A percentile compares a stretch with the other conserved stretches of the same genome.
Conservation (phyloP, 2,888 invertebrate species). For the Boloria selene region DNA sequence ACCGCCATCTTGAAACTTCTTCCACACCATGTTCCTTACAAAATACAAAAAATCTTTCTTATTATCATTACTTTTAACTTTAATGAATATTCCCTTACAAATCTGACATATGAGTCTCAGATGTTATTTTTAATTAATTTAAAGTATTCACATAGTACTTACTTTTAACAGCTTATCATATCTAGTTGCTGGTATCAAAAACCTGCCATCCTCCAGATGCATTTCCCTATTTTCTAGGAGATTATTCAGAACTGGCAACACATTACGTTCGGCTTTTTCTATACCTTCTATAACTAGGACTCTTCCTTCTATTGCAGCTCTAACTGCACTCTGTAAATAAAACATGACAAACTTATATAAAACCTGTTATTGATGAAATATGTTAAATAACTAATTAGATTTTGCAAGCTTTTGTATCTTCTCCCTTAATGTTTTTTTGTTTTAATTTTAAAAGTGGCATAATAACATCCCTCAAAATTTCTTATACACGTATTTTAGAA, state of each 20-base stretch:
- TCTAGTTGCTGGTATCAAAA: constrained; percentile 93
- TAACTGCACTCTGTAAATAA: constrained; percentile 90
- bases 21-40: constrained; percentile 88
- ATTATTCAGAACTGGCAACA: constrained; percentile 97
- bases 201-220: constrained; percentile 98
- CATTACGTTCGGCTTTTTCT: constrained; percentile 98
- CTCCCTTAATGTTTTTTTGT: background rate
- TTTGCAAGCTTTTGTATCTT: too few species aligned
- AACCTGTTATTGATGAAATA: too few species aligned
- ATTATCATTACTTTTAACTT: too few species aligned
- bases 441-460: background rate
- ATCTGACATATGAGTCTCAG: background rate
- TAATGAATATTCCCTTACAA: too few species aligned
- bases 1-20: constrained; percentile 91
- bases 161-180: constrained; percentile 95
- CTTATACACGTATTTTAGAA: too few species aligned
- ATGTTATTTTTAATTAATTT: background rate
- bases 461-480: too few species aligned
- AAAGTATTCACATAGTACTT: constrained; percentile 34
- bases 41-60: background rate
- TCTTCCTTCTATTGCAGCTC: constrained; percentile 94
- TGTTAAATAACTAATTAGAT: too few species aligned
- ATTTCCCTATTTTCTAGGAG: constrained; percentile 98
- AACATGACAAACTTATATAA: background rate
- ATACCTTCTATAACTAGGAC: constrained; percentile 96